Evolutionary conservation across 2,113 vertebrate species (phyloP).

Genomic region (Alectura lathami): DNA sequence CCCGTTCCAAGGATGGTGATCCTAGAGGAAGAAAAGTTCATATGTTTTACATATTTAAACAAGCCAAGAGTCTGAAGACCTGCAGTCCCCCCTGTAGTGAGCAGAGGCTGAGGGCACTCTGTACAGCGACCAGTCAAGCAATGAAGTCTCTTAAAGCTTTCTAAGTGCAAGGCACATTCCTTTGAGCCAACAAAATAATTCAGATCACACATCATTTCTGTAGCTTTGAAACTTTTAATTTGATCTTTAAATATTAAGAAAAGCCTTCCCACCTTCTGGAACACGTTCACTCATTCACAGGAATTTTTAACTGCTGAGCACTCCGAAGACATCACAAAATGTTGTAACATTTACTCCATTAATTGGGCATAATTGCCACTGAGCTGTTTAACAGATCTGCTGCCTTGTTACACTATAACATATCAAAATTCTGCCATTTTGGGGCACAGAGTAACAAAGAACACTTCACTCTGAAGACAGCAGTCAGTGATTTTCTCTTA

Average conservation of each 20-base stretch:
- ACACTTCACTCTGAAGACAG: neutral
- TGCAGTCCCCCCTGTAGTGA: constrained; percentile 2
- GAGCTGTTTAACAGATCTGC: neutral
- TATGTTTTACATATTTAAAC: neutral
- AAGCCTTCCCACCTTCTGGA: neutral
- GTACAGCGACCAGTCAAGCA: neutral
- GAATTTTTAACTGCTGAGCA: neutral
- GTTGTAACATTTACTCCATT: neutral
- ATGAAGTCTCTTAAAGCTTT: neutral
- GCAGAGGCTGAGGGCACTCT: neutral
- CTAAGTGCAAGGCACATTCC: neutral
- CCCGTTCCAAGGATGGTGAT: constrained; percentile 95
- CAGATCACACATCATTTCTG: neutral
- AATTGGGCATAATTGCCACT: neutral
- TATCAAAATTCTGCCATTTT: neutral
- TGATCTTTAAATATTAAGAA: constrained; percentile 30
- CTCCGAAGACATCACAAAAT: neutral
- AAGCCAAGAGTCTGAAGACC: neutral
- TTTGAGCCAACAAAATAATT: neutral
- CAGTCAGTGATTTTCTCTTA: neutral
- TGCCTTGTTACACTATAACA: neutral
- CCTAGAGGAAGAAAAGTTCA: constrained; percentile 64
- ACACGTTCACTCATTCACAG: neutral
- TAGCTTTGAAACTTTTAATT: neutral
- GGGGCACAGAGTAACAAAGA: neutral